Conservation (phyloP, 2,888 invertebrate genomes). For the Lapara coniferarum region DNA sequence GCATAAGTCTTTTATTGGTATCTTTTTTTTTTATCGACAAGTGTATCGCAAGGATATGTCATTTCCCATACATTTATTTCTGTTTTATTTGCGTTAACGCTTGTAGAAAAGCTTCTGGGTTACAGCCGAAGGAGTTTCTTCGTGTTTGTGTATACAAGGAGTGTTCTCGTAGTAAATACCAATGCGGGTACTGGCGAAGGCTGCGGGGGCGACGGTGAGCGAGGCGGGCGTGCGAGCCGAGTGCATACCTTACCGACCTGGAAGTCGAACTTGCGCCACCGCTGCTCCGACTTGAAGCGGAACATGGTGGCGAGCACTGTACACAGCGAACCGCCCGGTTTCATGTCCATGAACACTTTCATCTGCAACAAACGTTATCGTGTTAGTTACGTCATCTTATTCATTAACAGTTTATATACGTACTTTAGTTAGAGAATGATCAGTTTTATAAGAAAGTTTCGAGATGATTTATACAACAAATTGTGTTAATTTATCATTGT, state of each 20-base stretch:
- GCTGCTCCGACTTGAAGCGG: conserved; percentile 97
- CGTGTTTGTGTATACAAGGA: neutral
- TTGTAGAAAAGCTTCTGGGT: no score
- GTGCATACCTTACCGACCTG: conserved; percentile 91
- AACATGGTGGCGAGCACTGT: conserved; percentile 96
- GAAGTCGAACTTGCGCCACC: conserved; percentile 97
- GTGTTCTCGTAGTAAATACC: conserved; percentile 25
- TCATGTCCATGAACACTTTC: conserved; percentile 97
- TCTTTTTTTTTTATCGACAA: no score
- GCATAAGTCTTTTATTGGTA: no score
- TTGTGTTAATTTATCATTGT: no score
- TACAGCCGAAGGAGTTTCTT: neutral
- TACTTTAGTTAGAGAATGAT: no score
- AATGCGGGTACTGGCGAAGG: conserved; percentile 19
- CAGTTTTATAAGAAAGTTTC: no score
- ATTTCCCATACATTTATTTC: no score
- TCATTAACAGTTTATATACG: no score
- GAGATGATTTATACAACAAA: no score
- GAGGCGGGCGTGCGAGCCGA: conserved; percentile 67
- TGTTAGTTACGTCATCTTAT: no score
- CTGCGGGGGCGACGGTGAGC: conserved; percentile 62
- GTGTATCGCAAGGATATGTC: no score
- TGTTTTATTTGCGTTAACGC: no score
- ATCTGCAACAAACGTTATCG: conserved; percentile 83
- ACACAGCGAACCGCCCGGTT: conserved; percentile 95